Evolutionary conservation across 2,113 vertebrate species (phyloP), one percentile per base, ranked within the genome.

Genomic region (Chlorodrepanis virens): DNA sequence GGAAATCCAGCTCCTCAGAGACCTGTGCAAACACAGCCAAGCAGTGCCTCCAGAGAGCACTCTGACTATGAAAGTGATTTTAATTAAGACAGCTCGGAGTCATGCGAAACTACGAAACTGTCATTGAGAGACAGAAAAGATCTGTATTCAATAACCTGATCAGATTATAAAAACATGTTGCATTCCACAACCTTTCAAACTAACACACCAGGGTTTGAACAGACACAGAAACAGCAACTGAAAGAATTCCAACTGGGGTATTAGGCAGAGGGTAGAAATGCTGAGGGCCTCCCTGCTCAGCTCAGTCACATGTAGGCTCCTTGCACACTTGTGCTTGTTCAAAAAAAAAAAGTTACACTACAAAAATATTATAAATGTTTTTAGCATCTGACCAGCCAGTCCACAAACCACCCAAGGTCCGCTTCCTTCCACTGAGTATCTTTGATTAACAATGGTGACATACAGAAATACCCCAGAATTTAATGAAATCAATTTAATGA

Each of bases 131-230:
- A 29, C 83, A 83, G 68, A 80, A 78, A 81, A 88, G 60, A 54
- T 90, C 94, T 95, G 90, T 23, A 54, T 93, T 90, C 92, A 94
- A 94, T 88, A 97, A 95, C 56, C 61, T 85, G 79, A 86, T 95
- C 45, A 28, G 79, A 96, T 94, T 93, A 90, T 88, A 94, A 80
- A 91, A 95, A 59, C 68, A 90, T 63, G 54, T 59, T 67, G 79
- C 85, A 83, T 77, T 84, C 89, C 89, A 68, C 54, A 65, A 23
- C 44, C 84, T 93, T 87, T 90, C 77, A 80, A 90, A 83, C 70
- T 35, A 87, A 91, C 72, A 85, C 63, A 76, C 67, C 78, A 65
- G 74, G 29, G 59, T 77, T 85, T 80, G 75, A 94, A 69, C 70
- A 93, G 89, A 67, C 9, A 2, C 61, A 64, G 65, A 35, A 82